Base-by-base conservation (phyloP, 2,888 invertebrate genomes). In the Latrodectus elegans region DNA sequence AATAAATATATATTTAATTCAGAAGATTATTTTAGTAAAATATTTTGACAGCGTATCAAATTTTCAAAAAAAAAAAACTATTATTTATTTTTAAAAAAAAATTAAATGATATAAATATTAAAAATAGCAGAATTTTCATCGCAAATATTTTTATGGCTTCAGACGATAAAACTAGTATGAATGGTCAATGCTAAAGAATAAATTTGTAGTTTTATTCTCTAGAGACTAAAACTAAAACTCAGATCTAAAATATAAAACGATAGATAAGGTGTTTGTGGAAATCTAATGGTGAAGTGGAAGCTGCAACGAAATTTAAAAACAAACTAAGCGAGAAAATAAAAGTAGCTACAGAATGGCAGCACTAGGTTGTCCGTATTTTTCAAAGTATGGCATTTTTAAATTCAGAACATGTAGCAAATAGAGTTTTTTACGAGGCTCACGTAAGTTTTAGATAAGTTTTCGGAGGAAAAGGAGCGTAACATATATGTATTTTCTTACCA, bases 381-480 rank as follows among this genome's bases (percentile, higher is more conserved):
- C 64, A 75, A 85, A 79, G 74, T 77, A 76, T 65, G 17, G 71
- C 80, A 86, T 86, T 80, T 38, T 38, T 76, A 76, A 75, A 86
- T 86, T 86, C 85, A 80, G 65, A 17, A 26, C 70, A 76, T 65
- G 80, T 76, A 76, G 70, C 64, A 70, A 71, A 80, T 80, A 80
- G 75, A 80, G 85, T 80, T 86, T 80, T 65, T 76, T 49, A 80
- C 80, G 65, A 73, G 64, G n/a, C 85, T 86, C 85, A 86, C 85
- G 85, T 86, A 80, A 86, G 85, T 80, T 86, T 75, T 52, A 76
- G 80, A 80, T 86, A 80, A 86, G 85, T 86, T 86, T 86, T 80
- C 38, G 55, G 65, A 76, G 71, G 64, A 22, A 60, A 73, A 72
- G 80, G 80, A 74, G 53, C 67, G 51, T 53, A 73, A 65, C 74